phyloP scores from a whole-genome alignment of 1,140 invertebrate genomes.

The Eriocheir sinensis region DNA sequence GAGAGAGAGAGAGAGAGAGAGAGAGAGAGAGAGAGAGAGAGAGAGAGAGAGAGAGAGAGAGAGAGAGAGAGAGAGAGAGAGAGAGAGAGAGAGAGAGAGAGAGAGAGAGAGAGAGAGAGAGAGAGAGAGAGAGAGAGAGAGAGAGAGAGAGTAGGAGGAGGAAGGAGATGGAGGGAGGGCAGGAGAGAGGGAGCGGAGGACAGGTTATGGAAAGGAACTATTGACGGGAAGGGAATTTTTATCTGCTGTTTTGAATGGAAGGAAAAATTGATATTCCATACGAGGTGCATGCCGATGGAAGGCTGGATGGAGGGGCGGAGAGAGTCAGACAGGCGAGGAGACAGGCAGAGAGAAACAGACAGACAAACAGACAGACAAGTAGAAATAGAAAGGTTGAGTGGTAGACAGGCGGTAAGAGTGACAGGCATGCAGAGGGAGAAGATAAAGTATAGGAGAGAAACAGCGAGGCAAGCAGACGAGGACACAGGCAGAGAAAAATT shows the following conservation, averaged over 20 bases:
- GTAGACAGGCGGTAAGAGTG: no score
- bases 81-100: neutral
- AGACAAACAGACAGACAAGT: neutral
- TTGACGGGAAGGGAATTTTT: neutral
- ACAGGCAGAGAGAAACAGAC: neutral
- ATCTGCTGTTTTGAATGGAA: neutral
- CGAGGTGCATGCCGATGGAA: no score
- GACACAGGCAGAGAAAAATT: no score
- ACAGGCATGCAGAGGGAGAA: no score
- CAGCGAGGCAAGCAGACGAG: no score
- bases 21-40: conserved; percentile 9
- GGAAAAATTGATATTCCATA: neutral
- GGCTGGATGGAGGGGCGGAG: no score
- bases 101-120: conserved; percentile 36
- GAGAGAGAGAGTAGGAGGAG: conserved; percentile 39
- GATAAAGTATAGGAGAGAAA: no score
- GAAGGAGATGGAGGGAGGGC: conserved; percentile 14
- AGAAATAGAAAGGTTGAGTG: neutral
- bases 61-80: neutral
- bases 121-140: conserved; percentile 38
- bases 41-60: neutral
- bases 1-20: neutral
- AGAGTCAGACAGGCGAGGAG: neutral
- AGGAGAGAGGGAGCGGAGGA: neutral
- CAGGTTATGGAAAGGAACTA: neutral